Conservation (phyloP, 2,113 vertebrate species). For the Muscicapa adusta region DNA sequence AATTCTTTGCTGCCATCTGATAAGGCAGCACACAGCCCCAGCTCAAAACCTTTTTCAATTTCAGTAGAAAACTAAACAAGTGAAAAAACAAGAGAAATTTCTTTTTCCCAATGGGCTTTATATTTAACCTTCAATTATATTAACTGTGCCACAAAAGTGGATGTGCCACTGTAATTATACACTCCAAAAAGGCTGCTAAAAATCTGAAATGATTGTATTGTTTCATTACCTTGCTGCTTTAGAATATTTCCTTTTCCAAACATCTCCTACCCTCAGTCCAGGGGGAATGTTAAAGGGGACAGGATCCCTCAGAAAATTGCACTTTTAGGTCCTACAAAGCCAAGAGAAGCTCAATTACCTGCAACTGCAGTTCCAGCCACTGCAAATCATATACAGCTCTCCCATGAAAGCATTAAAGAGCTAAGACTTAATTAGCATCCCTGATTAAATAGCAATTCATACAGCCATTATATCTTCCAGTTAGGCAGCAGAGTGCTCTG, state of each 20-base stretch:
- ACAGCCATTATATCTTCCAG: slow-evolving; percentile 23
- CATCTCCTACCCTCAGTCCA: background rate
- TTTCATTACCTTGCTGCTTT: background rate
- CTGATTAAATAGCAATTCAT: slow-evolving; percentile 67
- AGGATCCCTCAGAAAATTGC: background rate
- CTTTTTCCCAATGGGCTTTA: background rate
- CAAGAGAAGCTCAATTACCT: slow-evolving; percentile 11
- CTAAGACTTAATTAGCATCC: slow-evolving; percentile 62
- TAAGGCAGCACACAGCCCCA: background rate
- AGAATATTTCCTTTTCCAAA: background rate
- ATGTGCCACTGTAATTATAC: background rate
- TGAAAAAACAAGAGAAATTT: background rate
- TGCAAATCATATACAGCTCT: slow-evolving; percentile 46
- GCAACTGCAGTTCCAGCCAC: slow-evolving; percentile 9
- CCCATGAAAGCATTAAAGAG: slow-evolving; percentile 43
- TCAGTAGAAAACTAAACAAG: background rate
- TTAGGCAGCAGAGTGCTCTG: background rate
- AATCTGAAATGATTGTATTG: background rate
- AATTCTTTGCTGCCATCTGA: background rate
- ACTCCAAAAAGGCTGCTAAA: background rate
- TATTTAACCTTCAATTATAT: background rate
- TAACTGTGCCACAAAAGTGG: background rate
- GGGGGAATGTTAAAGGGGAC: background rate
- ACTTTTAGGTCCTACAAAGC: background rate
- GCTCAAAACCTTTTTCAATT: background rate